Evolutionary conservation across 2,888 invertebrate species (phyloP), one percentile per base, ranked within the genome.

Genomic region (Cancer borealis): DNA sequence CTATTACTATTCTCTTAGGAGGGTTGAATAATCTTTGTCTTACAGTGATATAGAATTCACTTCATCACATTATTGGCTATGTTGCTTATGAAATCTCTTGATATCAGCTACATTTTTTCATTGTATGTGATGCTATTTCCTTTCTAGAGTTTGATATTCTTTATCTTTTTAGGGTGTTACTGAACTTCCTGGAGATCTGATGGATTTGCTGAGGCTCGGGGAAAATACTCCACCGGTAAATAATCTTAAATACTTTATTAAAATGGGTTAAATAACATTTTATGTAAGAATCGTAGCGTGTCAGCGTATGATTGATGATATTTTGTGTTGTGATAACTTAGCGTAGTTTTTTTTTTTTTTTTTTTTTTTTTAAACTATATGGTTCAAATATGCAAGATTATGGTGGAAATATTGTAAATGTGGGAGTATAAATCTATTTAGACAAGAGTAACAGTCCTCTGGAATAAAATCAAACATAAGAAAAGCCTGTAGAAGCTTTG

Each of bases 221-320:
- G 92, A 93, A 89, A 95, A 95, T 88, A 49, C 92, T 26, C 95
- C 95, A n/a, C 88, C 60, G 90, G 95, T 95, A 88, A 93, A 93
- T 30, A 79, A 89, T 49, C n/a, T 89, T 26, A n/a, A 21, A 21
- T 26, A 66, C 3, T 21, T 21, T 73, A 26, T 73, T 73, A n/a
- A n/a, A 21, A 1, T 60, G 17, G 60, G 60, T 10, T 60, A 60
- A 3, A 2, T 21, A 0, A 21, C 17, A 21, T 60, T 60, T 60
- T 60, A 21, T 60, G 14, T 54, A 3, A 21, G 60, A 60, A 60
- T 60, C 4, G 60, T 3, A 60, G 60, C 21, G 21, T 21, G 21
- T 60, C 21, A 60, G 21, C 21, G 3, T 12, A 4, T 12, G 8
- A 60, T 21, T 60, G 17, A 3, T 60, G 39, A 21, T 21, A 21